Evolutionary conservation across 2,797 vertebrate species (phyloP).

Genomic region (Hylomyscus alleni): DNA sequence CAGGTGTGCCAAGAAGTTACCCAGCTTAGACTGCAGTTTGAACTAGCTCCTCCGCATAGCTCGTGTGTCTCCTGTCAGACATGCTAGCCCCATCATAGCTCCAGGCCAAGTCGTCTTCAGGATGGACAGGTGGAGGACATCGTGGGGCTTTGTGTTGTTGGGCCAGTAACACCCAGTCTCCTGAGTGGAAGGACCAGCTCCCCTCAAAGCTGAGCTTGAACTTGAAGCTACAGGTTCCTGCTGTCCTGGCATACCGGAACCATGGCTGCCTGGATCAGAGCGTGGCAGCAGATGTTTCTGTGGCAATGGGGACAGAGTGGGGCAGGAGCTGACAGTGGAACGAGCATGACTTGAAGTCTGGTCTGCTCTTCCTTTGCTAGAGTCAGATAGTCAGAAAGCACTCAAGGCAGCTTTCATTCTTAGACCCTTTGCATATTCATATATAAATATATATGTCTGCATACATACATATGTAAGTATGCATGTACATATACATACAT

Average conservation of each 20-base stretch:
- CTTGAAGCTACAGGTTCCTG: background rate
- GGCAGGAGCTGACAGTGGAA: background rate
- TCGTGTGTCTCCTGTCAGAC: background rate
- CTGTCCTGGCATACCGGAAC: background rate
- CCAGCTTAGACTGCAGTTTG: background rate
- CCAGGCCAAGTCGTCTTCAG: conserved; percentile 1
- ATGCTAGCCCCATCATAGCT: background rate
- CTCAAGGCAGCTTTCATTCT: conserved; percentile 63
- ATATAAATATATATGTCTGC: background rate
- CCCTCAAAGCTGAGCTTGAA: conserved; percentile 41
- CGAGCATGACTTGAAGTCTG: background rate
- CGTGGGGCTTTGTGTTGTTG: background rate
- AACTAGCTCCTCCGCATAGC: conserved; percentile 14
- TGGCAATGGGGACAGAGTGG: background rate
- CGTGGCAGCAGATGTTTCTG: background rate
- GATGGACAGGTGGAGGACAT: background rate
- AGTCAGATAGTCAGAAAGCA: conserved; percentile 69
- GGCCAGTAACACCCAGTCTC: background rate
- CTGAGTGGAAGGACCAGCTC: background rate
- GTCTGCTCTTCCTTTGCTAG: background rate
- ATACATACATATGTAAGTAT: too few relatives aligned
- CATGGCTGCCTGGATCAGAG: background rate
- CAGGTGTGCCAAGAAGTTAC: conserved; percentile 23
- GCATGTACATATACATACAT: too few relatives aligned
- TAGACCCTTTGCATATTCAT: background rate